Percentiles rank a stretch among this genome's conserved stretches.
Evolutionary conservation across 2,888 invertebrate species (phyloP).

Genomic region (Salticus scenicus): DNA sequence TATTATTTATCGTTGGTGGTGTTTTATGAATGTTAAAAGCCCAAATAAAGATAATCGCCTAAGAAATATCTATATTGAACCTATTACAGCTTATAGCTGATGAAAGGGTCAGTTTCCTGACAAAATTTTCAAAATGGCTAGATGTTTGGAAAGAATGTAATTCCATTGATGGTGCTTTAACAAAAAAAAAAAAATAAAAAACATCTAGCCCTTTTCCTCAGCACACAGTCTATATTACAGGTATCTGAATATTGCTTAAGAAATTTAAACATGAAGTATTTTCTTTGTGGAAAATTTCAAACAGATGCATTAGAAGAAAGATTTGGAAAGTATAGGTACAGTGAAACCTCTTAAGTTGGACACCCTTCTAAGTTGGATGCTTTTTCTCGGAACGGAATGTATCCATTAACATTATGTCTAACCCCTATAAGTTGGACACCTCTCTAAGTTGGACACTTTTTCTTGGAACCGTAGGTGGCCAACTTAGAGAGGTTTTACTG

Average conservation of each 20-base stretch:
- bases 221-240: neutral
- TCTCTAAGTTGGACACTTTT: too few species aligned
- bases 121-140: neutral
- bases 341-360: too few species aligned
- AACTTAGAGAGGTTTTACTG: too few species aligned
- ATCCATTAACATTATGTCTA: too few species aligned
- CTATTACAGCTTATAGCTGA: neutral
- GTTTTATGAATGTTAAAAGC: neutral
- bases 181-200: neutral
- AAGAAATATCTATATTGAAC: neutral
- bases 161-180: neutral
- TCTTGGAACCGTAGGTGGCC: too few species aligned
- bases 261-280: neutral
- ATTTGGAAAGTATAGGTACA: neutral
- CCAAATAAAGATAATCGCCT: neutral
- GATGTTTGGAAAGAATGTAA: neutral
- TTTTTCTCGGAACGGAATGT: too few species aligned
- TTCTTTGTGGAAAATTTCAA: constrained; percentile 12
- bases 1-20: neutral
- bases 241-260: neutral
- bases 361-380: too few species aligned
- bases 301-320: neutral
- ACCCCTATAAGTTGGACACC: too few species aligned
- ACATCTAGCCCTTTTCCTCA: neutral
- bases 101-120: neutral